Base-by-base conservation (phyloP, 2,888 invertebrate genomes). In the Drosophila histrio region DNA sequence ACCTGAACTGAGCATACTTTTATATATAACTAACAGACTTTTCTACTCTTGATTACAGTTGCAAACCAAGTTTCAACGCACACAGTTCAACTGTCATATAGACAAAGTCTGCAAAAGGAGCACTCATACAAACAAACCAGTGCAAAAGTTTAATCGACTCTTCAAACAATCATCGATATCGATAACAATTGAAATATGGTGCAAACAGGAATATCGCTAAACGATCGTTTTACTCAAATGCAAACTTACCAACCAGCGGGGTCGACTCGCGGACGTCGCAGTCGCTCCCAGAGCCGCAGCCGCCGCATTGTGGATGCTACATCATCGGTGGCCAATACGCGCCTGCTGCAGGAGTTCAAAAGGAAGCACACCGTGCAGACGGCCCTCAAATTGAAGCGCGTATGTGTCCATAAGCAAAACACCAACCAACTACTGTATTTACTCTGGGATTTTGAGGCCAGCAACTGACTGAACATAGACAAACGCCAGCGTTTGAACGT, bases 161-260 rank as follows among this genome's bases (percentile, higher is more conserved):
- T 50, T 38, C 26, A 21, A 49, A 11, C 5, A 28, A 46, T 2
- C 19, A 44, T 30, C 5, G 13, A 38, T 4, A 54, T 44, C 11
- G n/a, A 52, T 52, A 19, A 38, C 11, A 17, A 19, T 2, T 11
- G 58, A 43, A 53, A 85, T n/a, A n/a, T 85, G 79, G 77, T 73
- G 39, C 77, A 79, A 8, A 94, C 94, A 9, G 89, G 89, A 57
- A 88, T 92, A 62, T 90, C 92, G 22, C 74, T 92, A 15, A 92
- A 92, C 71, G 92, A 92, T 61, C 91, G 92, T 21, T 92, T 92
- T 57, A 92, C 92, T 32, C 90, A 90, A 54, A 90, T 92, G 50
- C 90, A 91, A 53, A 78, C 88, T 6, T 75, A 53, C 19, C 75
- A 38, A 17, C 19, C 9, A 34, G 65, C 53, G 38, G 41, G 38